Percentiles rank a stretch among this genome's conserved stretches.
These are phyloP conservation scores for Ditula angustiorana DNA, from an alignment of 2,888 invertebrate genomes.

Conservation along the genomic window DNA sequence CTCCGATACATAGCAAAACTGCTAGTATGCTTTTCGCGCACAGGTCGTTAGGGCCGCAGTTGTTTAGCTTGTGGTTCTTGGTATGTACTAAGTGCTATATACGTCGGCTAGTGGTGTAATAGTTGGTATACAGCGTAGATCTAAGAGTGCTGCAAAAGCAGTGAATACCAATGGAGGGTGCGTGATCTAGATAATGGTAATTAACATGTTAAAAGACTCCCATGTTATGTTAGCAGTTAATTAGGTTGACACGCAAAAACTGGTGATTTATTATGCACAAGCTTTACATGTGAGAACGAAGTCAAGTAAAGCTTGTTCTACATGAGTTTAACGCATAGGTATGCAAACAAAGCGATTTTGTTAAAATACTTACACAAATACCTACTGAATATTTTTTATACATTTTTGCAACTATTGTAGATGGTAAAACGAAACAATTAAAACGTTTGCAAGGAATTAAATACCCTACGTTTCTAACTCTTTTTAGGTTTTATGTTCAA, in stretches of 20 bases:
- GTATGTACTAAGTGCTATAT: slow-evolving; percentile 1
- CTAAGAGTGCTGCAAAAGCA: slow-evolving; percentile 16
- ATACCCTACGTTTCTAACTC: too few species aligned
- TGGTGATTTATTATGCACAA: slow-evolving; percentile 12
- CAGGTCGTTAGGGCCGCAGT: neutral
- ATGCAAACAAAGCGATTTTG: too few species aligned
- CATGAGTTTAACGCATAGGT: too few species aligned
- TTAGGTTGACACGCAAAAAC: slow-evolving; percentile 17
- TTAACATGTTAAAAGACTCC: slow-evolving; percentile 16
- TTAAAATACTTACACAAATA: too few species aligned
- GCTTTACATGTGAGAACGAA: neutral
- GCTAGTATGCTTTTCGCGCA: neutral
- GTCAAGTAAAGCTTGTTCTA: too few species aligned
- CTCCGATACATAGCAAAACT: slow-evolving; percentile 1
- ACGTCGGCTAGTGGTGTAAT: neutral
- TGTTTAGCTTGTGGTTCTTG: slow-evolving; percentile 2
- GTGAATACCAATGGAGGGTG: slow-evolving; percentile 7
- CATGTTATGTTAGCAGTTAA: slow-evolving; percentile 25
- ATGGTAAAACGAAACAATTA: too few species aligned
- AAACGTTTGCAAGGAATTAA: too few species aligned
- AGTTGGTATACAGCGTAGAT: neutral
- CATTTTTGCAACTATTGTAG: too few species aligned
- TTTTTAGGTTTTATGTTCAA: too few species aligned
- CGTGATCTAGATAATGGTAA: slow-evolving; percentile 29
- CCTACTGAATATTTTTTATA: too few species aligned